Evolutionary conservation across 2,888 invertebrate genomes (phyloP), one percentile per base, ranked within the genome.

Genomic region (Alloscopus bannaensis): DNA sequence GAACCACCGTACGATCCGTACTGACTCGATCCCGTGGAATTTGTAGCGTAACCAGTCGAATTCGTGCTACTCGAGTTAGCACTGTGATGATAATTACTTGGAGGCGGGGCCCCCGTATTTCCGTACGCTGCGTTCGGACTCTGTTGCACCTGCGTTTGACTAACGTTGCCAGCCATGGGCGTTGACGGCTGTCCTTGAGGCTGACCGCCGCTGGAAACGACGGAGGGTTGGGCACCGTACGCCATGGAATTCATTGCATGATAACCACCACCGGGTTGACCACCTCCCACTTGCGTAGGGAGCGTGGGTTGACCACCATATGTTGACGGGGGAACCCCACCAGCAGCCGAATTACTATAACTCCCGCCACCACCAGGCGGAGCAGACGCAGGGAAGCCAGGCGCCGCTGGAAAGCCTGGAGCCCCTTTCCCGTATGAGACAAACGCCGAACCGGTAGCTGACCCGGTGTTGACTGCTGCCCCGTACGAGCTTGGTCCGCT

Each of bases 351-450:
- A 6, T 81, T 65, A 57, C 75, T 81, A 31, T 72, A 77, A 29
- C 81, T 80, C 42, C 79, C 75, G 36, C 76, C 82, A 20, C 72
- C 80, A 36, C 65, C 59, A 22, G 64, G 68, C 36, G 80, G 75
- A 55, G 81, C 68, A 24, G 75, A 82, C 8, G 84, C 82, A 31
- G 81, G 84, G 70, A 83, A 85, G 1, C 84, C 84, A n/a, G 86
- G 84, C 26, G 77, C 77, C 1, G 86, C 84, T 28, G 84, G 80
- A 60, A 85, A 86, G 20, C 86, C 86, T 11, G 86, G 86, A 42
- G 84, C 86, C 50, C 81, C 83, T 50, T 80, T 82, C 36, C 81
- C 81, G 57, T 86, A 85, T 36, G 85, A 81, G 20, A 83, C 86
- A 72, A 86, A 86, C 24, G 86, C 86, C 40, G 86, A 86, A 8